Evolutionary conservation across 2,888 invertebrate genomes (phyloP).

Genomic region (Eupithecia subfuscata): DNA sequence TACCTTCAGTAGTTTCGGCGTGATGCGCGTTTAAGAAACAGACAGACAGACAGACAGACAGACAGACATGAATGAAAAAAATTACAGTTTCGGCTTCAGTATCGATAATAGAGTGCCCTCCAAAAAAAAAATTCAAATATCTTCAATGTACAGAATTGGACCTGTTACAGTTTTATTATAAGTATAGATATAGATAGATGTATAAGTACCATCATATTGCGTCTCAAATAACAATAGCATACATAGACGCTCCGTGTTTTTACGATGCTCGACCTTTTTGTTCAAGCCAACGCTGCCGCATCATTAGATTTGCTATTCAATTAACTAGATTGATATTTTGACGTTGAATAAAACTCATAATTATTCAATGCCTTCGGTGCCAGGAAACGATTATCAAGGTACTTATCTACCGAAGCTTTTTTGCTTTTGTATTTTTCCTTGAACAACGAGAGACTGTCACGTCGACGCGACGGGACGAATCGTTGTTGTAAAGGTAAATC

Average conservation of each 20-base stretch:
- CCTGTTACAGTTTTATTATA: no score
- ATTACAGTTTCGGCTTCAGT: no score
- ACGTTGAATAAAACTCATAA: conserved; percentile 43
- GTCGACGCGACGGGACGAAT: conserved; percentile 54
- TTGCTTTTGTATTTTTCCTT: conserved; percentile 49
- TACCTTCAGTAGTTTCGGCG: no score
- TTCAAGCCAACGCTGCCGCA: conserved; percentile 36
- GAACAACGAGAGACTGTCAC: conserved; percentile 57
- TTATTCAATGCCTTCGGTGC: conserved; percentile 33
- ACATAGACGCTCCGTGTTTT: conserved; percentile 37
- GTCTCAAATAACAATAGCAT: conserved; percentile 28
- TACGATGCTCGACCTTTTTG: conserved; percentile 51
- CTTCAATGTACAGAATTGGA: no score
- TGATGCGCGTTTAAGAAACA: no score
- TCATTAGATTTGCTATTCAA: conserved; percentile 46
- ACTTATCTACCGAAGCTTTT: conserved; percentile 23
- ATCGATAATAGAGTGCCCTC: no score
- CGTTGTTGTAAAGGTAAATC: conserved; percentile 61
- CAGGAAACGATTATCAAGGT: conserved; percentile 28
- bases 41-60: no score
- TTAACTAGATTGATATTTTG: conserved; percentile 48
- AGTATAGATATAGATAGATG: no score
- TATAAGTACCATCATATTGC: conserved; percentile 27
- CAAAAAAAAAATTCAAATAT: no score
- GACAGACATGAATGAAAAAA: no score